Conservation (phyloP, 2,797 vertebrate genomes). For the Acrossocheilus fasciatus region DNA sequence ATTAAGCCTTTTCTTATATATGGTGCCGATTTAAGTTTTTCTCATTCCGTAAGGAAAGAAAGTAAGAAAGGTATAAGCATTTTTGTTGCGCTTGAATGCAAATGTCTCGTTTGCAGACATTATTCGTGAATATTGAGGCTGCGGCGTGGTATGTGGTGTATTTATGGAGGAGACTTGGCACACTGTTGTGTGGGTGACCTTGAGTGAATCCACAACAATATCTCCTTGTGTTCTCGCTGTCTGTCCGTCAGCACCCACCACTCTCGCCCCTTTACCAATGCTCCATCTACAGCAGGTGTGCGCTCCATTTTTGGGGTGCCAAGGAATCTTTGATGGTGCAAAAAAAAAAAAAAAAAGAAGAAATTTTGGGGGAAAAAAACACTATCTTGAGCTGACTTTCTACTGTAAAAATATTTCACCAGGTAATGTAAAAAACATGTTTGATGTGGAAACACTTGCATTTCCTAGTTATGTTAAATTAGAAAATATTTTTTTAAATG, state of each 20-base stretch:
- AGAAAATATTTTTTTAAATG: slow-evolving; percentile 6
- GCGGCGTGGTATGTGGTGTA: slow-evolving; percentile 66
- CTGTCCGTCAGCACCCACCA: slow-evolving; percentile 76
- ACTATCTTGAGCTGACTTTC: background rate
- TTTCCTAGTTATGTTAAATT: background rate
- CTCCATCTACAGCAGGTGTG: slow-evolving; percentile 75
- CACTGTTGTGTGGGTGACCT: slow-evolving; percentile 75
- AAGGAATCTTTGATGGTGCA: slow-evolving; percentile 66
- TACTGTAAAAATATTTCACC: background rate
- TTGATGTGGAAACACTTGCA: background rate
- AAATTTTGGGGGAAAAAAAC: too few relatives aligned
- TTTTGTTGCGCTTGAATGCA: slow-evolving; percentile 59
- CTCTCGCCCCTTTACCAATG: slow-evolving; percentile 40
- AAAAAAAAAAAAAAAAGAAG: slow-evolving; percentile 17
- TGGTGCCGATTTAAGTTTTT: background rate
- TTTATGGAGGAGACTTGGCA: slow-evolving; percentile 79
- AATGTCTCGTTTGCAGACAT: slow-evolving; percentile 61
- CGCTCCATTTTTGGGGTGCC: slow-evolving; percentile 64
- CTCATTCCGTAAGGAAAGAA: background rate
- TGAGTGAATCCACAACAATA: slow-evolving; percentile 83
- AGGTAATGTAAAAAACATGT: background rate
- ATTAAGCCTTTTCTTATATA: background rate
- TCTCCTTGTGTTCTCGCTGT: slow-evolving; percentile 81
- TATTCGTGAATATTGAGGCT: slow-evolving; percentile 2
- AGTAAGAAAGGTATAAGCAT: background rate